These are phyloP conservation scores for Odontocolon sp. DNA, from an alignment of 2,888 invertebrate genomes.

Conservation along the genomic window DNA sequence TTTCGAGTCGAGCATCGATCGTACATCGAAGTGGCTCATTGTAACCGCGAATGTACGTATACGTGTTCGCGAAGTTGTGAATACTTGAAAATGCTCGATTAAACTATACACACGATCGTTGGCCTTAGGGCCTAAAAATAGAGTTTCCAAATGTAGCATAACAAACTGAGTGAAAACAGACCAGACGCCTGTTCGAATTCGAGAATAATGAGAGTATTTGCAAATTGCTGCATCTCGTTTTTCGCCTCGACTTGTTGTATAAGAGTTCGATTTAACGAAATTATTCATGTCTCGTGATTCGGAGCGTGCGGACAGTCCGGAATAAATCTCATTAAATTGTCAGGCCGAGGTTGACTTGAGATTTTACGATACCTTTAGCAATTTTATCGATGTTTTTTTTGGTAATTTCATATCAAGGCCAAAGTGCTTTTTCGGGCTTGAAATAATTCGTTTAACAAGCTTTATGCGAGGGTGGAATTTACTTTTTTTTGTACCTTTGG, in stretches of 20 bases:
- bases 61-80: no score
- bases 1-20: slow-evolving; percentile 44
- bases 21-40: slow-evolving; percentile 12
- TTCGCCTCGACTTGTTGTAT: not conserved
- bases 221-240: not conserved
- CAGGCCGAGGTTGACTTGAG: no score
- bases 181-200: slow-evolving; percentile 11
- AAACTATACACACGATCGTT: slow-evolving; percentile 35
- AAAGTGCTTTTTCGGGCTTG: no score
- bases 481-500: no score
- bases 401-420: no score
- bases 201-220: not conserved
- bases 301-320: not conserved
- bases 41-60: slow-evolving; percentile 5
- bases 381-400: no score
- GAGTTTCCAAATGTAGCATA: slow-evolving; percentile 17
- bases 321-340: no score
- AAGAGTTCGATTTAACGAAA: slow-evolving; percentile 44
- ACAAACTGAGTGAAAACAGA: not conserved
- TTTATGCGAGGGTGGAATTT: no score
- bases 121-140: slow-evolving; percentile 46
- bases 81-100: slow-evolving; percentile 38
- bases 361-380: no score
- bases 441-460: no score
- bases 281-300: slow-evolving; percentile 46